Evolutionary conservation across 2,888 invertebrate genomes (phyloP), one percentile per base, ranked within the genome.

Genomic region (Spatulosminthurus flaviceps): DNA sequence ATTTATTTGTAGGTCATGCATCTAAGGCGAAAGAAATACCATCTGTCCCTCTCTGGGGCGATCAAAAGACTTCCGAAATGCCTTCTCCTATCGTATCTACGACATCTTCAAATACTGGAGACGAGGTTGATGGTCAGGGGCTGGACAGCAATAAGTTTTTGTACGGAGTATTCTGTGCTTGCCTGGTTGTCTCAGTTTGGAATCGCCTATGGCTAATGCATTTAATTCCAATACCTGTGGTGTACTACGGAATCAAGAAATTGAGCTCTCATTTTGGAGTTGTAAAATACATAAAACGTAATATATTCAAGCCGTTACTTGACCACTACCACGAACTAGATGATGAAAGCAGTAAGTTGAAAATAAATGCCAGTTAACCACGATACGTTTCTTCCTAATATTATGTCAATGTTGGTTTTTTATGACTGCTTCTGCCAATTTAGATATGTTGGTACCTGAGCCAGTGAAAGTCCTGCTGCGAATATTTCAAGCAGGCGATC

Each of bases 181-280:
- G 96, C 85, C 88, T 93, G 9, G 71, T 74, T 29, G 95, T 96
- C 89, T 90, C 95, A 79, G 90, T 96, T 21, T 96, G 95, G 93
- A 93, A 94, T 86, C 92, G 96, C 86, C 91, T 93, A 75, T 95
- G 95, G 93, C 88, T 95, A 79, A 88, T 95, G 82, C 92, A 93
- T 9, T 90, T 96, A 28, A 89, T 95, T 75, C 90, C 93, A 0
- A 90, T 96, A 84, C 95, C 95, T 9, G 89, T 95, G 78, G 89
- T 91, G 0, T 92, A 94, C 84, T 93, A 93, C 87, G 88, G 91
- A 13, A 86, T 93, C 19, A 91, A 91, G 84, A 87, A 88, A 60
- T 24, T 83, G 5, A 78, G 80, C 28, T 41, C 72, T 16, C 81
- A 77, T 16, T 77, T 83, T 77, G 82, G 83, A 61, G 24, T 83